phyloP scores from a whole-genome alignment of 2,888 invertebrate species.

The Rhagium mordax region DNA sequence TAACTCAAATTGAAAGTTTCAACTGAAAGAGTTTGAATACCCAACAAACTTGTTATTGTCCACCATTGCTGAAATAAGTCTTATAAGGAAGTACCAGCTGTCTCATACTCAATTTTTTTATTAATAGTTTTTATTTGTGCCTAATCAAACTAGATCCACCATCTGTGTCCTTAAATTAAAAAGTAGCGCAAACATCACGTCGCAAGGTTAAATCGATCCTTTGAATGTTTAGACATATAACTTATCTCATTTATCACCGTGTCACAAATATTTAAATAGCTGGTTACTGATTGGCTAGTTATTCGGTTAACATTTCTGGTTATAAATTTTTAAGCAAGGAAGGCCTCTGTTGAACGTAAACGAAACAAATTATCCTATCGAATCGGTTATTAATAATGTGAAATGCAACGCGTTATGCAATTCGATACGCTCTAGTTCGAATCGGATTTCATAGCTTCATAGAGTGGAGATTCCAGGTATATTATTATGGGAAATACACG shows the following conservation, averaged over 20 bases:
- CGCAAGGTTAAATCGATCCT: not conserved
- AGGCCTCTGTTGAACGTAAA: not conserved
- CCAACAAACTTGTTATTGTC: too few relatives aligned
- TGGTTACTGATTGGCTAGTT: not conserved
- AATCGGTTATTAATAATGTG: not conserved
- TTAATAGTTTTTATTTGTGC: too few relatives aligned
- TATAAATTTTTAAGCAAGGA: not conserved
- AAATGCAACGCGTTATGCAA: not conserved
- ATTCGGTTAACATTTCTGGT: not conserved
- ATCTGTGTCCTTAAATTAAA: not conserved
- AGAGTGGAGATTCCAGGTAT: not conserved
- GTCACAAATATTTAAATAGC: not conserved
- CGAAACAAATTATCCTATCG: not conserved
- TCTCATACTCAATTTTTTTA: too few relatives aligned
- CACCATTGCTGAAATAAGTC: too few relatives aligned
- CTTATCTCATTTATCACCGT: not conserved
- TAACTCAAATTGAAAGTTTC: too few relatives aligned
- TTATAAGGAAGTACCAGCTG: too few relatives aligned
- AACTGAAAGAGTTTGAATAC: too few relatives aligned
- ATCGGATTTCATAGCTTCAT: not conserved
- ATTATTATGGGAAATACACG: not conserved
- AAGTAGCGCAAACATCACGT: not conserved
- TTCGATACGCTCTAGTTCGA: slow-evolving; percentile 7
- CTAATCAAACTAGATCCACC: not conserved
- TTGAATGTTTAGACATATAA: not conserved